Conservation (phyloP, 2,888 invertebrate genomes). For the Tenthredo notha region DNA sequence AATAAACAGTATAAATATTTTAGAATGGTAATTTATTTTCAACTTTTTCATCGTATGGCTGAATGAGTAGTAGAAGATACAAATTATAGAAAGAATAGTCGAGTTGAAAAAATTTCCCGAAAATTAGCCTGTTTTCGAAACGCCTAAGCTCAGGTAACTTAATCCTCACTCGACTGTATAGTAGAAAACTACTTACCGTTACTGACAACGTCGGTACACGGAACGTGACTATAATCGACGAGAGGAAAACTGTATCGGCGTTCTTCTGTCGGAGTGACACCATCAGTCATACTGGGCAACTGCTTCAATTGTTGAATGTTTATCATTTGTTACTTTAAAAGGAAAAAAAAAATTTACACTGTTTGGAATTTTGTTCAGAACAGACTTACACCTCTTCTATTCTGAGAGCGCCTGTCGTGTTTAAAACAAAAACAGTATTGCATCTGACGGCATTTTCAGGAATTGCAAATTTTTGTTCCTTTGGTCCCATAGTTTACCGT, state of each 20-base stretch:
- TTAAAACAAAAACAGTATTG: background rate
- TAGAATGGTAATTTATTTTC: too few relatives aligned
- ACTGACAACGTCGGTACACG: background rate
- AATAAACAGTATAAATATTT: too few relatives aligned
- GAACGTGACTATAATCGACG: background rate
- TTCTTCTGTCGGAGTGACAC: too few relatives aligned
- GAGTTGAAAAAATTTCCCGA: slow-evolving; percentile 1
- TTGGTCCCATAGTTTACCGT: background rate
- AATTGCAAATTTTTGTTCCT: background rate
- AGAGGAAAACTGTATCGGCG: background rate
- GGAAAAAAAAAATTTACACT: background rate
- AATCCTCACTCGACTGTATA: background rate
- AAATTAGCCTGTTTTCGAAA: background rate
- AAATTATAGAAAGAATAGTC: background rate
- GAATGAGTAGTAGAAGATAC: background rate
- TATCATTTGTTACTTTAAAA: background rate
- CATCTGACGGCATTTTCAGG: background rate
- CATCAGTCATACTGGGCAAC: background rate
- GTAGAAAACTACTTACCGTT: slow-evolving; percentile 3
- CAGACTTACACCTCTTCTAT: background rate
- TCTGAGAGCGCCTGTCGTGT: background rate
- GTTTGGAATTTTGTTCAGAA: background rate
- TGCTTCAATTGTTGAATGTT: background rate
- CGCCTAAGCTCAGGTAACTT: background rate
- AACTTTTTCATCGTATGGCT: background rate